Conservation (phyloP, 2,797 vertebrate genomes). For the Leptoclinus maculatus region DNA sequence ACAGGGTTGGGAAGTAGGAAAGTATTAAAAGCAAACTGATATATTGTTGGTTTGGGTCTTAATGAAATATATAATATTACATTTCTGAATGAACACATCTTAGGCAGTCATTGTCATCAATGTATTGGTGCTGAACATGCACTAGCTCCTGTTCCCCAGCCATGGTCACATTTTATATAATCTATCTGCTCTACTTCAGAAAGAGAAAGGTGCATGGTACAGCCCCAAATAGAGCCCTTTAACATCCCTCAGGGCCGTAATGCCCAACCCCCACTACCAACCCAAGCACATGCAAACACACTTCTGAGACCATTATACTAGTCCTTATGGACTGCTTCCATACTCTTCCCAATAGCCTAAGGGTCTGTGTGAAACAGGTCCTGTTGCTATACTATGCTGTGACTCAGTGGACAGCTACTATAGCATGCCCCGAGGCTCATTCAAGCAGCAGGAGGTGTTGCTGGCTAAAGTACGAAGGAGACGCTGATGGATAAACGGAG, state of each 20-base stretch:
- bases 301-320: slow-evolving; percentile 23
- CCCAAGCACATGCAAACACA: slow-evolving; percentile 23
- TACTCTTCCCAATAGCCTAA: slow-evolving; percentile 14
- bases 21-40: background rate
- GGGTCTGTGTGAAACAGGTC: slow-evolving; percentile 20
- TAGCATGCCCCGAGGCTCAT: slow-evolving; percentile 30
- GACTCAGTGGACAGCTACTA: slow-evolving; percentile 38
- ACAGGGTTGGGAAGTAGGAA: background rate
- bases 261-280: slow-evolving; percentile 9
- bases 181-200: background rate
- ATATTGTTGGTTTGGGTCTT: background rate
- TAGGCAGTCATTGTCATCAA: background rate
- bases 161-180: background rate
- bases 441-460: slow-evolving; percentile 45
- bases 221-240: slow-evolving; percentile 4
- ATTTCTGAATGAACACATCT: background rate
- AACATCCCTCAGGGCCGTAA: background rate
- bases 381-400: background rate
- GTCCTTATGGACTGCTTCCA: slow-evolving; percentile 2
- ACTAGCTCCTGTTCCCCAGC: background rate
- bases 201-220: background rate
- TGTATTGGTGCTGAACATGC: background rate
- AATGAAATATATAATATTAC: background rate
- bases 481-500: slow-evolving; percentile 27
- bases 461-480: slow-evolving; percentile 17